phyloP scores from a whole-genome alignment of 2,113 vertebrate species.

The Coracopsis vasa region DNA sequence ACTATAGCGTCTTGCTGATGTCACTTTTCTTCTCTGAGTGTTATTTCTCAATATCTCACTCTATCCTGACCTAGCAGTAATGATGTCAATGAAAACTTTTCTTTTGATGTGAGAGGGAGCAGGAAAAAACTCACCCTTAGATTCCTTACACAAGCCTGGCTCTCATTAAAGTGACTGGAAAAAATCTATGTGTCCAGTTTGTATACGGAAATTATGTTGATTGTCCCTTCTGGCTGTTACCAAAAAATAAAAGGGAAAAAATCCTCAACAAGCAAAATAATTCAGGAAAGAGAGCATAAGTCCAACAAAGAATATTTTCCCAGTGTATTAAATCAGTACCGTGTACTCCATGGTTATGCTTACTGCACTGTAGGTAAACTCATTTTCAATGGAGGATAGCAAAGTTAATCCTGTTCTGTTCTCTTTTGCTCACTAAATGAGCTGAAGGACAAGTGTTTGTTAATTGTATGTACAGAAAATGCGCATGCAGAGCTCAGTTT shows the following conservation, averaged over 20 bases:
- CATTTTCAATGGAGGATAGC: constrained; percentile 37
- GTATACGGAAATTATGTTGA: not conserved
- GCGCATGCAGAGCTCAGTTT: not conserved
- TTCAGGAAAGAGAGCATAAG: not conserved
- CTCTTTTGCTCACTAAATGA: constrained; percentile 40
- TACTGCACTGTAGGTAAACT: constrained; percentile 40
- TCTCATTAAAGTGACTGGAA: constrained; percentile 30
- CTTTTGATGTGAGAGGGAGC: constrained; percentile 25
- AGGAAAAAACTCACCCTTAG: constrained; percentile 6
- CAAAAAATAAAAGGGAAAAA: not conserved
- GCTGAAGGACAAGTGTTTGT: constrained; percentile 43
- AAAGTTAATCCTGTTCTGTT: constrained; percentile 55
- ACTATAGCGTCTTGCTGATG: constrained; percentile 2
- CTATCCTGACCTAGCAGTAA: constrained; percentile 26
- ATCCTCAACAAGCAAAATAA: not conserved
- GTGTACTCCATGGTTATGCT: not conserved
- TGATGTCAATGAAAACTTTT: constrained; percentile 36
- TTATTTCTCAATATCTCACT: constrained; percentile 34
- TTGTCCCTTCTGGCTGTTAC: constrained; percentile 1
- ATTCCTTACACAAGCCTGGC: not conserved
- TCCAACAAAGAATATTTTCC: constrained; percentile 29
- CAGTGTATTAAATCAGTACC: constrained; percentile 3
- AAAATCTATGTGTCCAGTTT: not conserved
- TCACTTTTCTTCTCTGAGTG: not conserved
- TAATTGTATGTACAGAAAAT: constrained; percentile 37